These are phyloP conservation scores for Neotoxoptera formosana DNA, from an alignment of 1,140 invertebrate species.

Conservation along the genomic window DNA sequence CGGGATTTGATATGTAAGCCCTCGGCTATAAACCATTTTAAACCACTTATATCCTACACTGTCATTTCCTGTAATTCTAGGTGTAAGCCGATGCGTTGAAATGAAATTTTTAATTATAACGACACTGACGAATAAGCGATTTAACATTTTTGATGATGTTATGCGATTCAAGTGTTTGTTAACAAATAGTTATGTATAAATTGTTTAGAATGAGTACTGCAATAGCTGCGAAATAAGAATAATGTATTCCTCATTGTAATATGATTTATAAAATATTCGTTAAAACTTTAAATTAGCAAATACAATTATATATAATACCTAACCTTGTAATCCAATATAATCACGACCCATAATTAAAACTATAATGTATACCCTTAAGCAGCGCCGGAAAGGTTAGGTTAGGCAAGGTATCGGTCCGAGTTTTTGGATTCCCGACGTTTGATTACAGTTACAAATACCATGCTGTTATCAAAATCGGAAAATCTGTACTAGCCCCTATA, in stretches of 20 bases:
- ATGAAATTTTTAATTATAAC: background rate
- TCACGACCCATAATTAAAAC: background rate
- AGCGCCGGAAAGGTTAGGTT: too few relatives aligned
- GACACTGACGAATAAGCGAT: background rate
- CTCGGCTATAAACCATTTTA: slow-evolving; percentile 35
- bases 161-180: background rate
- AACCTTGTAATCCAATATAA: background rate
- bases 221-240: slow-evolving; percentile 5
- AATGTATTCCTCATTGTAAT: background rate
- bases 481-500: too few relatives aligned
- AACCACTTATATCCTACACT: slow-evolving; percentile 28
- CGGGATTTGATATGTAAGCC: slow-evolving; percentile 38
- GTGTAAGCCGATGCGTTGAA: slow-evolving; percentile 1
- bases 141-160: background rate
- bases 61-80: slow-evolving; percentile 40
- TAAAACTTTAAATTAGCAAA: background rate
- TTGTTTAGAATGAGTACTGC: background rate
- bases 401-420: too few relatives aligned
- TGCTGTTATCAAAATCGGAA: too few relatives aligned
- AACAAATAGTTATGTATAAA: background rate
- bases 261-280: background rate
- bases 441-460: too few relatives aligned
- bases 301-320: background rate
- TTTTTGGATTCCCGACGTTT: too few relatives aligned
- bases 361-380: background rate